Evolutionary conservation across 92 coral and sea anemone species (phyloP).

Genomic region (Scolanthus callimorphus): DNA sequence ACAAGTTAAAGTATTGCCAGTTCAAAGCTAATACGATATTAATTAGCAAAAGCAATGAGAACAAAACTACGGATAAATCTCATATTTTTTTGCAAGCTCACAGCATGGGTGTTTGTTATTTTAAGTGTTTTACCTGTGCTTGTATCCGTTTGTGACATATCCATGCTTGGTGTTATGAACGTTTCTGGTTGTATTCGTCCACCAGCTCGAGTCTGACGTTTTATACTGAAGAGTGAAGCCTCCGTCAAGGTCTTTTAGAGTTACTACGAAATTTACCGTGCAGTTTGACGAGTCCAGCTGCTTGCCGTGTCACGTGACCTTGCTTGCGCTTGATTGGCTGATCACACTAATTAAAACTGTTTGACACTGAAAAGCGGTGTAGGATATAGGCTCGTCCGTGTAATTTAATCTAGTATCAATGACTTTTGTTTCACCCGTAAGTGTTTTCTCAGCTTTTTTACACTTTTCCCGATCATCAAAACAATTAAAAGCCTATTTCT

Average conservation of each 20-base stretch:
- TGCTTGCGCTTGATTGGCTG: slow-evolving; percentile 52
- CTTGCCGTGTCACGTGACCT: slow-evolving; percentile 65
- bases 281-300: slow-evolving; percentile 87
- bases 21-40: slow-evolving; percentile 18
- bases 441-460: slow-evolving; percentile 94
- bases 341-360: slow-evolving; percentile 55
- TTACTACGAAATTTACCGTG: slow-evolving; percentile 44
- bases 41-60: too few relatives aligned
- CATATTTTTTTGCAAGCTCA: background rate
- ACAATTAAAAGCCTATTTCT: slow-evolving; percentile 70
- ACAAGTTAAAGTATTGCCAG: slow-evolving; percentile 2
- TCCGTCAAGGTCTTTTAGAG: slow-evolving; percentile 85
- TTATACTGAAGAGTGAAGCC: slow-evolving; percentile 65
- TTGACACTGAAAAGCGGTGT: slow-evolving; percentile 54
- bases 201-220: slow-evolving; percentile 56
- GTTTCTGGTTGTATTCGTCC: slow-evolving; percentile 22
- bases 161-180: slow-evolving; percentile 18
- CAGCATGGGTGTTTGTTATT: too few relatives aligned
- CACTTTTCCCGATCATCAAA: slow-evolving; percentile 63
- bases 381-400: slow-evolving; percentile 8
- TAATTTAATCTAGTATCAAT: slow-evolving; percentile 87
- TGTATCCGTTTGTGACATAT: too few relatives aligned
- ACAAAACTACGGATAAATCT: too few relatives aligned
- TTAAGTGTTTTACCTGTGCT: too few relatives aligned
- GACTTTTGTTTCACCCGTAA: slow-evolving; percentile 93